These are phyloP conservation scores for Cremastinae sp. DNA, from an alignment of 2,888 invertebrate species.

Conservation along the genomic window DNA sequence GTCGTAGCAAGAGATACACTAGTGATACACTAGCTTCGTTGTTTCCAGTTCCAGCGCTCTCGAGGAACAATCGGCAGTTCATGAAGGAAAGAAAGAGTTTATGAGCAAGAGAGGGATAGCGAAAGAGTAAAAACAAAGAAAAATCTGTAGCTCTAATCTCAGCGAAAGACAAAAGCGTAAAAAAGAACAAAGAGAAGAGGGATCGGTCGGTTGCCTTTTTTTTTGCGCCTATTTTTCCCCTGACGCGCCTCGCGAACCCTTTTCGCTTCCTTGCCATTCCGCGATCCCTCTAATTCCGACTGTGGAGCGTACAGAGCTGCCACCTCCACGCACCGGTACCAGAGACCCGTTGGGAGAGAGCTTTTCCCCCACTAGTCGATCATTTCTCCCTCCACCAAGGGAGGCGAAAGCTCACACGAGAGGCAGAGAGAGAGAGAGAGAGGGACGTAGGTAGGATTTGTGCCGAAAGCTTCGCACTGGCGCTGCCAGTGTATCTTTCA, in stretches of 20 bases:
- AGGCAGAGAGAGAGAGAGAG: conserved; percentile 35
- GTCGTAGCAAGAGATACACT: too few species aligned
- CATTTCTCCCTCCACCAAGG: conserved; percentile 7
- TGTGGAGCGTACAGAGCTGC: conserved; percentile 37
- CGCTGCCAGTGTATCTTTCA: conserved; percentile 42
- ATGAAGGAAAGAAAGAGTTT: too few species aligned
- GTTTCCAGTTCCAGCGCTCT: too few species aligned
- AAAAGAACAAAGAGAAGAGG: conserved; percentile 27
- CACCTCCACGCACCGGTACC: conserved; percentile 27
- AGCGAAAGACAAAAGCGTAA: conserved; percentile 40
- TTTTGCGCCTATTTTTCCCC: conserved; percentile 16
- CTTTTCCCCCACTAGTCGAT: background rate
- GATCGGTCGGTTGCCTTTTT: conserved; percentile 23
- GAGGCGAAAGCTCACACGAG: conserved; percentile 5
- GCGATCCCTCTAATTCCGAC: conserved; percentile 45
- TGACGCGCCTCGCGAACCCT: conserved; percentile 25
- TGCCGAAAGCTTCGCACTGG: conserved; percentile 45
- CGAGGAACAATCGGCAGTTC: too few species aligned
- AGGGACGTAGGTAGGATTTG: conserved; percentile 37
- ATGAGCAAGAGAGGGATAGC: too few species aligned
- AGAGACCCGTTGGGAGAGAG: conserved; percentile 16
- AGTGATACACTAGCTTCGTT: too few species aligned
- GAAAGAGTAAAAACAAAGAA: conserved; percentile 20
- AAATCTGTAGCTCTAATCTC: conserved; percentile 23
- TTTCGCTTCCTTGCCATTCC: conserved; percentile 34